A percentile compares a stretch with the other conserved stretches of the same genome.
These are phyloP conservation scores for Corythornis leucogaster DNA, from an alignment of 2,797 vertebrate genomes.

Conservation along the genomic window DNA sequence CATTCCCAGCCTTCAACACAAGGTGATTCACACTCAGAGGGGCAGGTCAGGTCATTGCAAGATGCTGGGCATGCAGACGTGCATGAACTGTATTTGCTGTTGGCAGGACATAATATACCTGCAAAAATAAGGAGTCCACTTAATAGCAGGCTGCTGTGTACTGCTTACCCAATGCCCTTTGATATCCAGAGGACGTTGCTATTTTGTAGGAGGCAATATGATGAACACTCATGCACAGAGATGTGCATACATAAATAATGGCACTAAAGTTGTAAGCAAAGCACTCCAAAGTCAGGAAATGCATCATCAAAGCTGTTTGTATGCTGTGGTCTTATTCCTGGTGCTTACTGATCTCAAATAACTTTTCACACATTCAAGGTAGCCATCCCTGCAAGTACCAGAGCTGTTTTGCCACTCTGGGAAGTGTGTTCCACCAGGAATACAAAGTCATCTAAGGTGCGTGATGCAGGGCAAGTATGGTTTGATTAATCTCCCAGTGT, in stretches of 20 bases:
- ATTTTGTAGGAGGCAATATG: neutral
- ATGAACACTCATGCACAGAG: neutral
- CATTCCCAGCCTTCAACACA: constrained; percentile 75
- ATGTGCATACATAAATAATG: neutral
- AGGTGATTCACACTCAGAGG: constrained; percentile 61
- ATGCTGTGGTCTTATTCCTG: neutral
- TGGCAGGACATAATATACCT: constrained; percentile 59
- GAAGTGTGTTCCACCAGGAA: neutral
- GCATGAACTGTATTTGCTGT: constrained; percentile 69
- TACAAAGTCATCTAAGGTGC: neutral
- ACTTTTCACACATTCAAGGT: neutral
- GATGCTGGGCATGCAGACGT: constrained; percentile 71
- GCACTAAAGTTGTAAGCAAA: neutral
- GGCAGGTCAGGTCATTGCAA: constrained; percentile 62
- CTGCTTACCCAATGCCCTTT: neutral
- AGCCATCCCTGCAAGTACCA: neutral
- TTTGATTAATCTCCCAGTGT: neutral
- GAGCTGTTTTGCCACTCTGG: neutral
- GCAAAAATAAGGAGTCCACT: neutral
- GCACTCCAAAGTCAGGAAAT: neutral
- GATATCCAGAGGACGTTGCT: neutral
- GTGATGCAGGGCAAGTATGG: neutral
- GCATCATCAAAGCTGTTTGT: neutral
- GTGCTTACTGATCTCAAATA: neutral
- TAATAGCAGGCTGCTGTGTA: neutral